Evolutionary conservation across 2,888 invertebrate genomes (phyloP).

Genomic region (Drosophila cognata): DNA sequence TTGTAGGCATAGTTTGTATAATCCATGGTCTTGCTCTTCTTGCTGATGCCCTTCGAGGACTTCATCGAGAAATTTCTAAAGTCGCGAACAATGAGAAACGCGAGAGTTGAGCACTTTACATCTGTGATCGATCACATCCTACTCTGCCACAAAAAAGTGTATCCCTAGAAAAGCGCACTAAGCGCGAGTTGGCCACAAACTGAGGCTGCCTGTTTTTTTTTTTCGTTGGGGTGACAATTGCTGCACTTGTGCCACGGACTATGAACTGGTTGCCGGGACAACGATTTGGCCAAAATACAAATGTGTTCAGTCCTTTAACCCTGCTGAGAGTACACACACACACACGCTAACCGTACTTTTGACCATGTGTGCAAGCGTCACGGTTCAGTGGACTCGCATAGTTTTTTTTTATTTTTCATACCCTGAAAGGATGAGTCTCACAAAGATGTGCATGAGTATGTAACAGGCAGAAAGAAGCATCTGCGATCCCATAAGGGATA

Average conservation of each 20-base stretch:
- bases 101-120: constrained; percentile 34
- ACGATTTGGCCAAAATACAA: constrained; percentile 72
- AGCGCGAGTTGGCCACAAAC: constrained; percentile 59
- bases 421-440: background rate
- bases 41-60: constrained; percentile 82
- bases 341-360: background rate
- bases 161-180: constrained; percentile 24
- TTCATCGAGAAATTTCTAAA: constrained; percentile 83
- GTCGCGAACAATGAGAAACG: constrained; percentile 16
- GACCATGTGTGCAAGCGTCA: constrained; percentile 50
- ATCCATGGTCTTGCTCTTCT: constrained; percentile 87
- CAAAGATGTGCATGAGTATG: background rate
- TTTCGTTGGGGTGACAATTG: constrained; percentile 60
- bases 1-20: constrained; percentile 94
- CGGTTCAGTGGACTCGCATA: constrained; percentile 44
- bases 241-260: constrained; percentile 36
- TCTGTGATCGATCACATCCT: constrained; percentile 68
- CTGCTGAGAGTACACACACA: constrained; percentile 26
- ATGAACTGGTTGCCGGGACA: constrained; percentile 62
- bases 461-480: background rate
- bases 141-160: constrained; percentile 14
- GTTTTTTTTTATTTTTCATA: background rate
- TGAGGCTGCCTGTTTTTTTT: constrained; percentile 47
- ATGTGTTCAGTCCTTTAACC: constrained; percentile 49
- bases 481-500: accelerated